Evolutionary conservation across 2,797 vertebrate species (phyloP).

Genomic region (Lemur catta): DNA sequence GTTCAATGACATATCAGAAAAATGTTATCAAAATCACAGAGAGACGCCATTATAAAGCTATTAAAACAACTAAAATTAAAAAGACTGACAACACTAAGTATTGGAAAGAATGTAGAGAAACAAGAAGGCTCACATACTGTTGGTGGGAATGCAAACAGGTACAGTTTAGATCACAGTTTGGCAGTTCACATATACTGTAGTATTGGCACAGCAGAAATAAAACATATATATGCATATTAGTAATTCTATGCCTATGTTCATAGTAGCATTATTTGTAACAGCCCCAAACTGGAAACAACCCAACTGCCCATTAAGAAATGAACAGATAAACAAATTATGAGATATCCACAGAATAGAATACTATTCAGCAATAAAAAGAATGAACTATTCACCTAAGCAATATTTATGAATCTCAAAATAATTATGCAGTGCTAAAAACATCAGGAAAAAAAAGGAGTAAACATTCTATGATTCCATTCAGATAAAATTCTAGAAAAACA

Average conservation of each 20-base stretch:
- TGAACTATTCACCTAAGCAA: background rate
- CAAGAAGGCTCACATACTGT: background rate
- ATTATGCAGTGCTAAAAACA: background rate
- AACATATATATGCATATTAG: background rate
- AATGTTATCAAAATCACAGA: background rate
- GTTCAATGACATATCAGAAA: background rate
- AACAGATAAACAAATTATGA: background rate
- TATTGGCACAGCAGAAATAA: background rate
- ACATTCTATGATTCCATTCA: background rate
- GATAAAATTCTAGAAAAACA: background rate
- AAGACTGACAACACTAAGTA: background rate
- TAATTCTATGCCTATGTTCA: background rate
- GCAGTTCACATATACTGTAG: background rate
- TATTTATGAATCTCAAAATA: background rate
- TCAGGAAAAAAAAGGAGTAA: background rate
- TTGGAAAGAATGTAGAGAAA: background rate
- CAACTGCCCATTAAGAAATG: background rate
- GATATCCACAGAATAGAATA: background rate
- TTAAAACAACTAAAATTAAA: background rate
- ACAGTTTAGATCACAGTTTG: background rate
- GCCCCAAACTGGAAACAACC: background rate
- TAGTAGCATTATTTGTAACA: background rate
- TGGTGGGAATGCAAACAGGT: background rate
- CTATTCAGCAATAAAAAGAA: background rate
- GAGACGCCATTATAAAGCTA: background rate